phyloP scores from a whole-genome alignment of 2,888 invertebrate genomes.

The Parnassius orleans region DNA sequence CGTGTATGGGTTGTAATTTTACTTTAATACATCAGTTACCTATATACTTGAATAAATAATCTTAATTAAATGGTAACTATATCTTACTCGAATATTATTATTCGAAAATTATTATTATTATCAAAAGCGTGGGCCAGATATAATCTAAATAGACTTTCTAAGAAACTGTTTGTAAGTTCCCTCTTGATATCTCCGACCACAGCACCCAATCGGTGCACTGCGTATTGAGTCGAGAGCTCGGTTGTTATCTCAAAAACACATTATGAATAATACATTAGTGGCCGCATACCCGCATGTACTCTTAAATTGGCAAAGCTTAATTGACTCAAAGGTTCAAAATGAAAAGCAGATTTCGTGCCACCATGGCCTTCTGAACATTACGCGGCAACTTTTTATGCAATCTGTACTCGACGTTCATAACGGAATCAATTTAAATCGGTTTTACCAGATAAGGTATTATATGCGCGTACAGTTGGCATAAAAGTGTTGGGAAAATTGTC shows the following conservation, averaged over 20 bases:
- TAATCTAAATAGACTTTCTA: conserved; percentile 61
- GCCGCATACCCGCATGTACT: conserved; percentile 58
- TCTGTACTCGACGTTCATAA: conserved; percentile 45
- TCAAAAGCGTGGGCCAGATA: conserved; percentile 29
- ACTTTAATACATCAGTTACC: too few relatives aligned
- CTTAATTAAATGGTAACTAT: too few relatives aligned
- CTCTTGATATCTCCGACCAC: conserved; percentile 50
- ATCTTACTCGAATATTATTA: too few relatives aligned
- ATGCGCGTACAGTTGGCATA: conserved; percentile 16
- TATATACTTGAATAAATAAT: too few relatives aligned
- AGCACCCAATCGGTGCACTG: conserved; percentile 68
- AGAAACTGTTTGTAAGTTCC: conserved; percentile 44
- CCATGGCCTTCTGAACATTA: conserved; percentile 32
- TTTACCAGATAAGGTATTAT: conserved; percentile 39
- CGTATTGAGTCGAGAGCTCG: conserved; percentile 73
- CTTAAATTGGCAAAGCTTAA: conserved; percentile 78
- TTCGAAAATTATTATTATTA: too few relatives aligned
- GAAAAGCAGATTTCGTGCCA: conserved; percentile 52
- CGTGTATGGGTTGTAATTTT: too few relatives aligned
- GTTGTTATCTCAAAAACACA: conserved; percentile 80
- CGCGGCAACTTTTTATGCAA: conserved; percentile 57
- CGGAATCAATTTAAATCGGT: conserved; percentile 57
- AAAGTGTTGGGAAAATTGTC: conserved; percentile 10
- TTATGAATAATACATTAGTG: conserved; percentile 80
- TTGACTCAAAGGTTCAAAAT: conserved; percentile 78